Percentiles rank a stretch among this genome's conserved stretches.
These are phyloP conservation scores for Tipula vernalis DNA, from an alignment of 2,888 invertebrate species.

Conservation along the genomic window DNA sequence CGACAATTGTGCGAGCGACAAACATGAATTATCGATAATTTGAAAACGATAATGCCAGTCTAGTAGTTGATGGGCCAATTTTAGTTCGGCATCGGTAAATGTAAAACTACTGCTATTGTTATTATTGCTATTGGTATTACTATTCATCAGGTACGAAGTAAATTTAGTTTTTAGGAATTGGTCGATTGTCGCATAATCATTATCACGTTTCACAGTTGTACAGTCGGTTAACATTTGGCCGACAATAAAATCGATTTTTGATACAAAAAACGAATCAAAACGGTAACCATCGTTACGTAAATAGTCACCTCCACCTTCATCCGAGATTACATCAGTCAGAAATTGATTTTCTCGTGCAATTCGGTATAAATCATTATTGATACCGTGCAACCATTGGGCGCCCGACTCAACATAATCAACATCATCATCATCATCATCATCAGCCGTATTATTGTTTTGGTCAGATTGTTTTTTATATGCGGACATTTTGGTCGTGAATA, in stretches of 20 bases:
- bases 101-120: constrained; percentile 25
- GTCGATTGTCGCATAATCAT: constrained; percentile 24
- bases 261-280: constrained; percentile 35
- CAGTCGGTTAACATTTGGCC: constrained; percentile 38
- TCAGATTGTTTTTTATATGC: background rate
- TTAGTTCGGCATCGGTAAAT: constrained; percentile 25
- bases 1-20: constrained; percentile 40
- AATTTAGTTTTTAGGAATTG: constrained; percentile 14
- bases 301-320: constrained; percentile 44
- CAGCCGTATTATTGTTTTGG: background rate
- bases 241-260: constrained; percentile 39
- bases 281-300: constrained; percentile 37
- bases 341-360: constrained; percentile 22
- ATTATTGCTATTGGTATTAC: constrained; percentile 28
- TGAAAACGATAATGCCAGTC: constrained; percentile 49
- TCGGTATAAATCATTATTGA: constrained; percentile 30
- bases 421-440: background rate
- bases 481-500: constrained; percentile 13
- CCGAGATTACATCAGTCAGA: constrained; percentile 23
- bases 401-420: constrained; percentile 27
- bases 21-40: constrained; percentile 49
- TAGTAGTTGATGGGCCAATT: constrained; percentile 38
- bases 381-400: constrained; percentile 36
- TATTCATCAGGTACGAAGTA: background rate
- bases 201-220: constrained; percentile 29